Evolutionary conservation across 2,113 vertebrate species (phyloP), one percentile per base, ranked within the genome.

Genomic region (Globicephala melas): DNA sequence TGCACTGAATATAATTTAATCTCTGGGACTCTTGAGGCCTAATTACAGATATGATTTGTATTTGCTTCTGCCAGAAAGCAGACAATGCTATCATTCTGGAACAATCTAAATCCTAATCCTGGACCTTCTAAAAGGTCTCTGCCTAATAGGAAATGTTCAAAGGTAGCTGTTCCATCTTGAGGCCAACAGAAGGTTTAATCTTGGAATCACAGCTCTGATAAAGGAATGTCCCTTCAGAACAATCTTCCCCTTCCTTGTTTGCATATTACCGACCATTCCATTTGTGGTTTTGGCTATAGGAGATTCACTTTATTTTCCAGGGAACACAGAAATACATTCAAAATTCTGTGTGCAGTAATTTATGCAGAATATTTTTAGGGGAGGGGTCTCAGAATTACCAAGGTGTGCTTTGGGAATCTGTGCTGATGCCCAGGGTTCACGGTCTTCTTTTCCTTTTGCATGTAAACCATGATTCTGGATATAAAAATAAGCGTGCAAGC

Each of bases 1-100:
- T 92, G 31, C 36, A 4, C 62, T 87, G 38, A 81, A 87, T 67
- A 73, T 79, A 95, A 83, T 73, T 73, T 73, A 94, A 93, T 91
- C 62, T 68, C 11, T 68, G 41, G 62, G 41, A 91, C 41, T 84
- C 36, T 68, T 84, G 65, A 96, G 25, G 33, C 41, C 41, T 97
- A 73, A 41, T 62, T 97, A 3, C 80, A 82, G 55, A 62, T 73
- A 36, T 14, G 33, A 62, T 53, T 95, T 90, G 28, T 73, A 36
- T 73, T 89, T 96, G 55, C 10, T 90, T 94, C 41, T 92, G 12
- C 62, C 33, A 62, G 15, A n/a, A 92, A 9, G 26, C 36, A 81
- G 77, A 28, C 47, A 73, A 89, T 81, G 0, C 38, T 85, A 28
- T 96, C 7, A 53, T 70, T 36, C 18, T 60, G 18, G 36, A 81